Evolutionary conservation across 2,797 vertebrate species (phyloP).

Genomic region (Rhinatrema bivittatum): DNA sequence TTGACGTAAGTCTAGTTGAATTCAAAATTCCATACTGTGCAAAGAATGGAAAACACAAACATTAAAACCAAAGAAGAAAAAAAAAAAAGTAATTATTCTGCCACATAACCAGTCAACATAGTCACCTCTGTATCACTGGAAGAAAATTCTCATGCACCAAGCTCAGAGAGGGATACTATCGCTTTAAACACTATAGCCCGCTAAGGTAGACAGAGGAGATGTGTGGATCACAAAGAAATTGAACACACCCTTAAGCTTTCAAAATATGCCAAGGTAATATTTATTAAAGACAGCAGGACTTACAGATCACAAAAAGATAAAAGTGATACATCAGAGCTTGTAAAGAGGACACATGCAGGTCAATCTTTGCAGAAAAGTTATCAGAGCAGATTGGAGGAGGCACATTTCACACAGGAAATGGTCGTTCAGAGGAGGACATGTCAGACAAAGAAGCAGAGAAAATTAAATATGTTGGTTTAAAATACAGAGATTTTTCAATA

Average conservation of each 20-base stretch:
- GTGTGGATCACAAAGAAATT: constrained; percentile 61
- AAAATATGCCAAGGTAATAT: constrained; percentile 96
- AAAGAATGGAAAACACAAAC: too few relatives aligned
- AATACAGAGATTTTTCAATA: constrained; percentile 70
- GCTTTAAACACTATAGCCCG: constrained; percentile 40
- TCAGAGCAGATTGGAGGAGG: constrained; percentile 83
- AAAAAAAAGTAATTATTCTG: too few relatives aligned
- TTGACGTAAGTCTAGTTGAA: too few relatives aligned
- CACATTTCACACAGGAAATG: constrained; percentile 90
- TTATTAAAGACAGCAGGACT: constrained; percentile 97
- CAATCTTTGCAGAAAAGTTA: constrained; percentile 87
- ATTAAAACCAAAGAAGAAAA: too few relatives aligned
- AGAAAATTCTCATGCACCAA: constrained; percentile 1
- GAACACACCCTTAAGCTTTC: constrained; percentile 81
- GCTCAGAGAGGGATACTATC: constrained; percentile 23
- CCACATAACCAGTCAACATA: too few relatives aligned
- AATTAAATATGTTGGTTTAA: constrained; percentile 54
- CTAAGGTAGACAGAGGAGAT: constrained; percentile 3
- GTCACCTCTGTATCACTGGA: not conserved
- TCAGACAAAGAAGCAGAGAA: constrained; percentile 62
- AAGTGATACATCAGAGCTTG: constrained; percentile 82
- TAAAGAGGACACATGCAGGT: constrained; percentile 48
- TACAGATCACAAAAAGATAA: constrained; percentile 91
- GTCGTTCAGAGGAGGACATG: constrained; percentile 69
- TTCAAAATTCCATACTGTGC: too few relatives aligned